Evolutionary conservation across 53 echinoderm and acorn worm species (phyloP).

Genomic region (Patiria pectinifera): DNA sequence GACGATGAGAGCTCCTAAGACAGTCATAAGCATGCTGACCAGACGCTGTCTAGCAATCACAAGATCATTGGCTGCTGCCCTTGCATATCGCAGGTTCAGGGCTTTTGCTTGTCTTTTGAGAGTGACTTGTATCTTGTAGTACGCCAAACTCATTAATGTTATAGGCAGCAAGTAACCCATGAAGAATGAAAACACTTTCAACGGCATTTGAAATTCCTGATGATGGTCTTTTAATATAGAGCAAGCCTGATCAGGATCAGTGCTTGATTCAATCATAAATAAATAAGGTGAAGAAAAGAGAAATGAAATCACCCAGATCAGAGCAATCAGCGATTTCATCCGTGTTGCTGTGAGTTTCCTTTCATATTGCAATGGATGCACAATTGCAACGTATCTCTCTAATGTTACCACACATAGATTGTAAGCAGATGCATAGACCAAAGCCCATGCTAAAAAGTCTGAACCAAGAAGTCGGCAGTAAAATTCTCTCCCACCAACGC

Average conservation of each 20-base stretch:
- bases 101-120: constrained; percentile 32
- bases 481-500: background rate
- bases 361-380: constrained; percentile 27
- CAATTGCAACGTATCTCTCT: constrained; percentile 43
- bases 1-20: constrained; percentile 23
- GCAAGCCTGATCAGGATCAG: background rate
- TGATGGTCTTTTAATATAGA: background rate
- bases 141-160: constrained; percentile 23
- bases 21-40: constrained; percentile 2
- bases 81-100: constrained; percentile 15
- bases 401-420: constrained; percentile 46
- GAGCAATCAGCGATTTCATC: background rate
- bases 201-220: background rate
- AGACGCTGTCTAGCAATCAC: constrained; percentile 32
- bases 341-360: background rate
- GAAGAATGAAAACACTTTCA: background rate
- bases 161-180: background rate
- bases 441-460: background rate
- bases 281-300: constrained; percentile 4
- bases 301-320: constrained; percentile 26
- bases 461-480: background rate
- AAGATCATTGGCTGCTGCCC: constrained; percentile 33
- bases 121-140: constrained; percentile 36
- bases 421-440: background rate
- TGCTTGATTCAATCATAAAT: background rate